These are phyloP conservation scores for Sycophila sp. DNA, from an alignment of 1,140 invertebrate genomes.

Conservation along the genomic window DNA sequence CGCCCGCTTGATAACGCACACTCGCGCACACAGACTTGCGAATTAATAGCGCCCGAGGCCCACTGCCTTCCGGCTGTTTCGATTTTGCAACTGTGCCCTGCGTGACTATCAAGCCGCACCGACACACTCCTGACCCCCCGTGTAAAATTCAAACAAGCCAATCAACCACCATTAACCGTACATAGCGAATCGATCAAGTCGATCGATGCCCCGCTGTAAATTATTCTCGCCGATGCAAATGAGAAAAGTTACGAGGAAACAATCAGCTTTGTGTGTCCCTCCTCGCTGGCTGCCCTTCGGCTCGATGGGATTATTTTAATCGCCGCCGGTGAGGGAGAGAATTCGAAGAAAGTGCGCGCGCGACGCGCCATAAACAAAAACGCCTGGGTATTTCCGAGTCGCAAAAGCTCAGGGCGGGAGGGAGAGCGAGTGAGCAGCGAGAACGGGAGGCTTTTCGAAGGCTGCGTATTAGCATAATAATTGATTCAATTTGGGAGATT, in stretches of 20 bases:
- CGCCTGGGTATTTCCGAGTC: background rate
- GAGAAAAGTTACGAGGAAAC: background rate
- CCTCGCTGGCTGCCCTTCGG: background rate
- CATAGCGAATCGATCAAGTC: background rate
- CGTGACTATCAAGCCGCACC: slow-evolving; percentile 35
- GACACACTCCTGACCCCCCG: slow-evolving; percentile 34
- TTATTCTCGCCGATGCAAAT: slow-evolving; percentile 9
- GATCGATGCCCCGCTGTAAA: slow-evolving; percentile 17
- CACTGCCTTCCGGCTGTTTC: background rate
- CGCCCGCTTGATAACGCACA: background rate
- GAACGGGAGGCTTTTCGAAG: slow-evolving; percentile 47
- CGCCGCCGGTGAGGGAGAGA: background rate
- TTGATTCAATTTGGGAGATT: slow-evolving; percentile 56
- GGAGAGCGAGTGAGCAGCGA: slow-evolving; percentile 9
- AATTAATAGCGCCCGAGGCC: background rate
- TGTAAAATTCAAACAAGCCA: slow-evolving; percentile 36
- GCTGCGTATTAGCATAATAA: slow-evolving; percentile 54
- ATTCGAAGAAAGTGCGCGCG: background rate
- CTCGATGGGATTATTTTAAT: slow-evolving; percentile 3
- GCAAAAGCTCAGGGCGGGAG: background rate
- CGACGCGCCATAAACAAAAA: background rate
- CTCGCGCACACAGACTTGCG: background rate
- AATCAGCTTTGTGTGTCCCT: background rate
- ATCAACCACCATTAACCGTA: slow-evolving; percentile 21
- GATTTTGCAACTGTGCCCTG: slow-evolving; percentile 20